Conservation (phyloP, 1,140 invertebrate species). For the Laupala kohalensis region DNA sequence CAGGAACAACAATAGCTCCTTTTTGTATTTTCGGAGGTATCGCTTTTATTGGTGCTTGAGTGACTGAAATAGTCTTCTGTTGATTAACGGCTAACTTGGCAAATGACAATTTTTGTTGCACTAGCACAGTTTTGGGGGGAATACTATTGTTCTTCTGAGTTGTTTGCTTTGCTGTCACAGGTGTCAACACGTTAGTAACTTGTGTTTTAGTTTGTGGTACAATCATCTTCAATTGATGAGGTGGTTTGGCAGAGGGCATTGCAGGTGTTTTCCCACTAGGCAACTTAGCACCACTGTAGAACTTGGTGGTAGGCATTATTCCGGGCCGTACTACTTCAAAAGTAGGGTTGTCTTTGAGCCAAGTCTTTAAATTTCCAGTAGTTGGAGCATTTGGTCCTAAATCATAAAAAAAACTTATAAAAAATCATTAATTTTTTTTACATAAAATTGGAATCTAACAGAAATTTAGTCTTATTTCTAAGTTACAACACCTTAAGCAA, state of each 20-base stretch:
- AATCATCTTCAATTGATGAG: not conserved
- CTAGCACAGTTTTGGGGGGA: not conserved
- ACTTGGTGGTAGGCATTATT: conserved; percentile 4
- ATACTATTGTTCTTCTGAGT: not conserved
- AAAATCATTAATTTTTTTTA: not conserved
- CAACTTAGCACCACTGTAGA: conserved; percentile 30
- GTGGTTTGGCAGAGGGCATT: not conserved
- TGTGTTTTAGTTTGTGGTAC: conserved; percentile 1
- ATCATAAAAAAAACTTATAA: no score
- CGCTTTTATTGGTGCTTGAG: not conserved
- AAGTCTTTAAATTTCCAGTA: conserved; percentile 57
- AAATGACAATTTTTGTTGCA: not conserved
- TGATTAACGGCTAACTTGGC: not conserved
- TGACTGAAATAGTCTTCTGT: not conserved
- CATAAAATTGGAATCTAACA: not conserved
- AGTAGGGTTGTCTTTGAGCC: conserved; percentile 74
- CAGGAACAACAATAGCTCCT: not conserved
- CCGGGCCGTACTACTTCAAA: conserved; percentile 58
- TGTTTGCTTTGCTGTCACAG: not conserved
- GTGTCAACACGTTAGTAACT: not conserved
- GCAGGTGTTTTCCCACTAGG: not conserved
- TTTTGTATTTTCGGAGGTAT: not conserved
- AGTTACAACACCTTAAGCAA: not conserved
- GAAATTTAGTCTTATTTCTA: not conserved
- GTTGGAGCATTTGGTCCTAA: conserved; percentile 67